A percentile compares a stretch with the other conserved stretches of the same genome.
phyloP scores from a whole-genome alignment of 2,113 vertebrate genomes.

The Pelecanoides urinatrix region DNA sequence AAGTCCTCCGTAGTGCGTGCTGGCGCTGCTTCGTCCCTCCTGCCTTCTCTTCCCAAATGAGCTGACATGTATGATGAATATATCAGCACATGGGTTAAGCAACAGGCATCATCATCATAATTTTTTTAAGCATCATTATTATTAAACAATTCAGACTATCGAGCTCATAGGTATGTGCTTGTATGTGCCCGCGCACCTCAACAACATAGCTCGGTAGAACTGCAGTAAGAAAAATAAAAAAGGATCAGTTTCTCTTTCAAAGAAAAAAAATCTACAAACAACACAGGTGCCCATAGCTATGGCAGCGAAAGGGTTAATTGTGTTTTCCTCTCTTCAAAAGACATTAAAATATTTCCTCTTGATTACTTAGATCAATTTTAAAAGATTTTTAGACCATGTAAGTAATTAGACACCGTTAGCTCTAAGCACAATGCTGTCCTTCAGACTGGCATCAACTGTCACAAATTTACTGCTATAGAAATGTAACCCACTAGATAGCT shows the following conservation, averaged over 20 bases:
- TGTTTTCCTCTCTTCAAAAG: slow-evolving; percentile 47
- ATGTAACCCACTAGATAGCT: slow-evolving; percentile 38
- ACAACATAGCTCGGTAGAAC: slow-evolving; percentile 12
- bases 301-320: slow-evolving; percentile 69
- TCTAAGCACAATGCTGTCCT: slow-evolving; percentile 58
- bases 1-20: slow-evolving; percentile 92
- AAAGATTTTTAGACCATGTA: slow-evolving; percentile 32
- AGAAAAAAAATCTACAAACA: neutral
- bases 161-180: slow-evolving; percentile 13
- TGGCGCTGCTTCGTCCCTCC: slow-evolving; percentile 84
- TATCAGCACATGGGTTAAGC: slow-evolving; percentile 92
- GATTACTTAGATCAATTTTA: slow-evolving; percentile 8
- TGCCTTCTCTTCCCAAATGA: slow-evolving; percentile 86
- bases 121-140: slow-evolving; percentile 69
- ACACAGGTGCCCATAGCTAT: slow-evolving; percentile 46
- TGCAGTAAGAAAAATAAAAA: slow-evolving; percentile 22
- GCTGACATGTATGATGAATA: slow-evolving; percentile 93
- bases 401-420: slow-evolving; percentile 27
- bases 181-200: slow-evolving; percentile 10
- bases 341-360: slow-evolving; percentile 21
- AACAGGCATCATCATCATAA: slow-evolving; percentile 81
- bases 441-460: slow-evolving; percentile 65
- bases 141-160: slow-evolving; percentile 63
- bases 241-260: neutral
- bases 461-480: slow-evolving; percentile 55